phyloP scores from a whole-genome alignment of 2,888 invertebrate species.

The Plagodis pulveraria region DNA sequence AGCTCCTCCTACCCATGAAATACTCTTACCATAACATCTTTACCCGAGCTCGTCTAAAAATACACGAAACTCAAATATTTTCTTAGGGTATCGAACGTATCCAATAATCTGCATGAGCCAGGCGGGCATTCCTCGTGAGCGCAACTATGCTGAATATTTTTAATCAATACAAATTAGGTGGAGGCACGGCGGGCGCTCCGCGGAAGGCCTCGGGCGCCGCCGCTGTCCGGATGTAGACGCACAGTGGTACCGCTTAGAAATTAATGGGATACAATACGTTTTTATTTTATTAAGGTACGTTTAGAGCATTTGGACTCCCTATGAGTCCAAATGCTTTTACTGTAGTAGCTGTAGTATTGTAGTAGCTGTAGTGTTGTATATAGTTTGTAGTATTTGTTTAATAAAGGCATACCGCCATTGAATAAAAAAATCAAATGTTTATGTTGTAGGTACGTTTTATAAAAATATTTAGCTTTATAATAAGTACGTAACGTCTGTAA shows the following conservation, averaged over 20 bases:
- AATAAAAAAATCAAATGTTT: too few species aligned
- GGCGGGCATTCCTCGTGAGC: constrained; percentile 58
- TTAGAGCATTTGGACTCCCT: too few species aligned
- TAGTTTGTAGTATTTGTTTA: too few species aligned
- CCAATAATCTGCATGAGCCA: constrained; percentile 65
- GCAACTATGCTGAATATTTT: constrained; percentile 84
- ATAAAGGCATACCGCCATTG: too few species aligned
- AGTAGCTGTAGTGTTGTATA: too few species aligned
- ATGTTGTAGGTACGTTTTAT: too few species aligned
- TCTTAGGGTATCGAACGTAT: constrained; percentile 56
- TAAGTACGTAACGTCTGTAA: too few species aligned
- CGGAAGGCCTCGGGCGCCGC: constrained; percentile 58
- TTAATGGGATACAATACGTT: too few species aligned
- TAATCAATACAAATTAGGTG: constrained; percentile 85
- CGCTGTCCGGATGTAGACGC: constrained; percentile 57
- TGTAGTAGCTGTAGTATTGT: too few species aligned
- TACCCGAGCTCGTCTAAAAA: constrained; percentile 35
- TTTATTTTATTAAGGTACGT: too few species aligned
- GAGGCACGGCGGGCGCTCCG: constrained; percentile 50
- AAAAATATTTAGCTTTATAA: too few species aligned
- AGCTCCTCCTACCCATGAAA: neutral
- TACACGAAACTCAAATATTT: constrained; percentile 41
- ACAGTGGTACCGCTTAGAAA: constrained; percentile 36
- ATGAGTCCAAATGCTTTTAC: too few species aligned
- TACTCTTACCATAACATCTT: constrained; percentile 11